phyloP scores from a whole-genome alignment of 2,113 vertebrate species.

The Eretmochelys imbricata region DNA sequence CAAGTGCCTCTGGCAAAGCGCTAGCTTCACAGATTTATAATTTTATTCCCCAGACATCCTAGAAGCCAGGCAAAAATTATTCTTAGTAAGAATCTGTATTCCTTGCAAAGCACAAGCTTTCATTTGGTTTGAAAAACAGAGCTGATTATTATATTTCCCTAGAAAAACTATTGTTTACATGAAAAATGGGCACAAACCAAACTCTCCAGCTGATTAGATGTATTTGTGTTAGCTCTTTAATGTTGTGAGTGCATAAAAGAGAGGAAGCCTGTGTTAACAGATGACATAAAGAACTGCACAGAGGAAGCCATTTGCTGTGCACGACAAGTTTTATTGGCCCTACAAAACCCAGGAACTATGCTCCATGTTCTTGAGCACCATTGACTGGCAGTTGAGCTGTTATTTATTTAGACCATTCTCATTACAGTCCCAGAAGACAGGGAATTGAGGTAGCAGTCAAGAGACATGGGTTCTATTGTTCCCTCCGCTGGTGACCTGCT shows the following conservation, averaged over 20 bases:
- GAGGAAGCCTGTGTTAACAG: background rate
- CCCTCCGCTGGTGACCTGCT: background rate
- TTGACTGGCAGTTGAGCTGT: background rate
- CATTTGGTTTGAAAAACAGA: background rate
- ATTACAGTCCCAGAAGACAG: background rate
- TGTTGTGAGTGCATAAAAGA: background rate
- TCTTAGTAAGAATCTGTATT: background rate
- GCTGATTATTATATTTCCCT: constrained; percentile 3
- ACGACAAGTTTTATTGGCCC: background rate
- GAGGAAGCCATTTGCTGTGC: background rate
- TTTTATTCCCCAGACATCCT: background rate
- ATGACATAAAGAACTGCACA: background rate
- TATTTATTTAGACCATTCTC: background rate
- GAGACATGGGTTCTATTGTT: background rate
- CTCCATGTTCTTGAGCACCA: background rate
- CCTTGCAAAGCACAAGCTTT: background rate
- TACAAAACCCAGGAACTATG: background rate
- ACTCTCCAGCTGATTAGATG: constrained; percentile 22
- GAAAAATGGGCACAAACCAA: constrained; percentile 51
- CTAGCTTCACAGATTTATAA: constrained; percentile 2
- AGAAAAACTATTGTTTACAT: constrained; percentile 38
- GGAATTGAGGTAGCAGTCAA: background rate
- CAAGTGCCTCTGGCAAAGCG: background rate
- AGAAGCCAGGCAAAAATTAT: background rate
- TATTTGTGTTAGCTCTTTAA: background rate